Evolutionary conservation across 2,888 invertebrate genomes (phyloP).

Genomic region (Aethes cnicana): DNA sequence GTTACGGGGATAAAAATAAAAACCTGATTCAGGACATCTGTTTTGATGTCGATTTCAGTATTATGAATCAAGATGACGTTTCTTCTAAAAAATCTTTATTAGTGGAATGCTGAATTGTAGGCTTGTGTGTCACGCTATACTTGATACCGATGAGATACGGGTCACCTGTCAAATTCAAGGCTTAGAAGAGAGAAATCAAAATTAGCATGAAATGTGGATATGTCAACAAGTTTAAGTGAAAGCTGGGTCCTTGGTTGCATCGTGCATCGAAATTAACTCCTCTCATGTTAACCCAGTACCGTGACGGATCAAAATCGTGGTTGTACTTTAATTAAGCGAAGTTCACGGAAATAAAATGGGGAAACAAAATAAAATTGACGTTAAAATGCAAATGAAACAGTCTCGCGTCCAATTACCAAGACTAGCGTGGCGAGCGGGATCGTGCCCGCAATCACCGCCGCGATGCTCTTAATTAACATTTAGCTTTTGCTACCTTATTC

Average conservation of each 20-base stretch:
- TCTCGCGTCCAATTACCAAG: conserved; percentile 61
- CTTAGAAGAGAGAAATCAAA: conserved; percentile 54
- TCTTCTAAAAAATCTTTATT: conserved; percentile 28
- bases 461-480: conserved; percentile 77
- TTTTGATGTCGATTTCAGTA: background rate
- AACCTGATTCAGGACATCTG: background rate
- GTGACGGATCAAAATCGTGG: conserved; percentile 1
- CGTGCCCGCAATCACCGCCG: conserved; percentile 62
- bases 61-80: background rate
- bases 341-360: conserved; percentile 44
- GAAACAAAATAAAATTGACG: conserved; percentile 35
- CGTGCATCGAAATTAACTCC: conserved; percentile 7
- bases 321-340: conserved; percentile 48
- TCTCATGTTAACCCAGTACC: conserved; percentile 9
- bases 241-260: conserved; percentile 45
- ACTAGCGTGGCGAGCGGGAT: conserved; percentile 46
- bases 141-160: conserved; percentile 46
- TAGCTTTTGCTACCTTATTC: conserved; percentile 68
- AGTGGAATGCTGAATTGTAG: conserved; percentile 46
- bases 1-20: background rate
- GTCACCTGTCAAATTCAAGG: conserved; percentile 50
- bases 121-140: conserved; percentile 56
- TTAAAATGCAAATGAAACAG: conserved; percentile 61
- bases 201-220: conserved; percentile 55
- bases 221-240: conserved; percentile 55